A percentile compares a stretch with the other conserved stretches of the same genome.
Evolutionary conservation across 2,888 invertebrate species (phyloP).

Genomic region (Macaria notata): DNA sequence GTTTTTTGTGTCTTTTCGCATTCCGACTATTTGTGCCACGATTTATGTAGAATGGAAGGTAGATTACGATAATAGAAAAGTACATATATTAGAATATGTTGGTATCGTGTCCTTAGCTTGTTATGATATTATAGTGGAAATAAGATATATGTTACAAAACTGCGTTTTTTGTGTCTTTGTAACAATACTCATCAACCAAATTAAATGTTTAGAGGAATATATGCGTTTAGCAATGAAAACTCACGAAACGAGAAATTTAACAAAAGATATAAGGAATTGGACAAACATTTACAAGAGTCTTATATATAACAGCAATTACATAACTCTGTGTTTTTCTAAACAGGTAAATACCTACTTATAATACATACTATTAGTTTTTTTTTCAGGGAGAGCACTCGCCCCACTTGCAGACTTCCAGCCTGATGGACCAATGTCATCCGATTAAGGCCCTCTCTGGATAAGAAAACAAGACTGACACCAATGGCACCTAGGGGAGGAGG

Average conservation of each 20-base stretch:
- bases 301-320: neutral
- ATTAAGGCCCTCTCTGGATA: too few relatives aligned
- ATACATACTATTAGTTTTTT: too few relatives aligned
- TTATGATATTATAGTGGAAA: neutral
- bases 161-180: neutral
- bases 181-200: constrained; percentile 1
- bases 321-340: constrained; percentile 4
- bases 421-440: too few relatives aligned
- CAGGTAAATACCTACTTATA: constrained; percentile 2
- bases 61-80: too few relatives aligned
- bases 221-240: neutral
- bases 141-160: constrained; percentile 2
- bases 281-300: constrained; percentile 1
- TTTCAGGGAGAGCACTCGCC: too few relatives aligned
- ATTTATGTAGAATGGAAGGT: neutral
- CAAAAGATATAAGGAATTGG: neutral
- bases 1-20: neutral
- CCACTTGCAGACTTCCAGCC: too few relatives aligned
- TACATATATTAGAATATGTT: neutral
- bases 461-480: too few relatives aligned
- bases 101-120: neutral
- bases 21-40: neutral
- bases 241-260: neutral
- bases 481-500: too few relatives aligned
- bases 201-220: constrained; percentile 3